A percentile compares a stretch with the other conserved stretches of the same genome.
phyloP scores from a whole-genome alignment of 2,888 invertebrate genomes.

The Meliscaeva auricollis region DNA sequence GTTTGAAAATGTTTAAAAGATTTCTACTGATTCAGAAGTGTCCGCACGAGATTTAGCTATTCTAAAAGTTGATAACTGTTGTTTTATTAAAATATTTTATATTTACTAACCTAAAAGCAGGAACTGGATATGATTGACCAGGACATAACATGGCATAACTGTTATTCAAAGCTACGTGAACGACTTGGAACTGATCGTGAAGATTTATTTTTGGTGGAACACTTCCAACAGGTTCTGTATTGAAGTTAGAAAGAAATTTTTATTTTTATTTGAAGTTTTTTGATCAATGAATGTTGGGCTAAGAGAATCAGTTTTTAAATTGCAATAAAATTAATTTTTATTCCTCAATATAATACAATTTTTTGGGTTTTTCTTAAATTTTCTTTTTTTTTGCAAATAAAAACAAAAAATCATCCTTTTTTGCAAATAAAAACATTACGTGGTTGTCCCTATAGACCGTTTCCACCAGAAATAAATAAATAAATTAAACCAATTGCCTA shows the following conservation, averaged over 20 bases:
- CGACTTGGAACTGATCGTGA: slow-evolving; percentile 83
- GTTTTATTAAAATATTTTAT: not conserved
- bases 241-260: not conserved
- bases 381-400: no score
- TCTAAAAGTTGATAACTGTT: not conserved
- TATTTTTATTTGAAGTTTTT: not conserved
- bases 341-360: no score
- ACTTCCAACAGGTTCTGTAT: slow-evolving; percentile 84
- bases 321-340: not conserved
- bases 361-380: no score
- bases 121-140: slow-evolving; percentile 90
- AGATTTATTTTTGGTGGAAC: slow-evolving; percentile 87
- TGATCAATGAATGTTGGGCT: slow-evolving; percentile 23
- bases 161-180: slow-evolving; percentile 84
- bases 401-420: no score
- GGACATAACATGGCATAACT: slow-evolving; percentile 89
- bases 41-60: not conserved
- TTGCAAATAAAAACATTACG: no score
- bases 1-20: not conserved
- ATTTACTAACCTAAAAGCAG: slow-evolving; percentile 86
- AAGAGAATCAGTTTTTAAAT: not conserved
- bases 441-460: no score
- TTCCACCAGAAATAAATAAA: slow-evolving; percentile 43
- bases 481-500: no score
- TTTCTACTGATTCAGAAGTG: no score